phyloP scores from a whole-genome alignment of 2,888 invertebrate genomes.

The Himalopsyche kuldschensis region DNA sequence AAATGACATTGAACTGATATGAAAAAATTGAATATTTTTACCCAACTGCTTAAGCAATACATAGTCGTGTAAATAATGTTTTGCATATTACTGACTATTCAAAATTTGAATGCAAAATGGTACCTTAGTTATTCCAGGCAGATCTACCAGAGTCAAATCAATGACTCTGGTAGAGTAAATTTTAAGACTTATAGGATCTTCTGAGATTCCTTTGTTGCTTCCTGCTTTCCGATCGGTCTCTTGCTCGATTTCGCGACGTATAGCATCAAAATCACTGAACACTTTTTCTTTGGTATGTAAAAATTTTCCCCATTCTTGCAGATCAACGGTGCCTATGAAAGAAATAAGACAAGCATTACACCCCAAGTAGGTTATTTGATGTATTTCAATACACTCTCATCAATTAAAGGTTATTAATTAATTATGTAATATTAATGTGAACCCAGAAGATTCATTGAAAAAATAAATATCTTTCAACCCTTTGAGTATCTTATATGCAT shows the following conservation, averaged over 20 bases:
- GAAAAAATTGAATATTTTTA: not conserved
- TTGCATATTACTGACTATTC: no score
- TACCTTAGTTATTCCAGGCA: slow-evolving; percentile 96
- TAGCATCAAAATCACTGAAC: slow-evolving; percentile 88
- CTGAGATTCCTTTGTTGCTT: slow-evolving; percentile 93
- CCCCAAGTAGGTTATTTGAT: no score
- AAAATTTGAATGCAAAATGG: not conserved
- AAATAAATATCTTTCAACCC: no score
- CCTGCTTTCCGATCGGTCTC: slow-evolving; percentile 97
- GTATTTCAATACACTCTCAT: no score
- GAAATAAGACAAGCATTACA: not conserved
- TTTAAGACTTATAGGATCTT: slow-evolving; percentile 94
- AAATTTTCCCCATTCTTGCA: slow-evolving; percentile 96
- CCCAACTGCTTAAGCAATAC: no score
- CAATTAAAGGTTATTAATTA: no score
- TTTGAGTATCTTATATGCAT: no score
- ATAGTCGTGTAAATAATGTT: no score
- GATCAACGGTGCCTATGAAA: slow-evolving; percentile 74
- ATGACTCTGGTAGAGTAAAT: slow-evolving; percentile 95
- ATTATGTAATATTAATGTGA: no score
- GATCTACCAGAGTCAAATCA: slow-evolving; percentile 92
- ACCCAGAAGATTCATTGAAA: no score
- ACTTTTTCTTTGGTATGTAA: slow-evolving; percentile 88
- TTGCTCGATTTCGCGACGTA: slow-evolving; percentile 87
- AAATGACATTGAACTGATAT: not conserved